Percentiles rank a stretch among this genome's conserved stretches.
Conservation (phyloP, 2,888 invertebrate genomes). For the Lithodes maja region DNA sequence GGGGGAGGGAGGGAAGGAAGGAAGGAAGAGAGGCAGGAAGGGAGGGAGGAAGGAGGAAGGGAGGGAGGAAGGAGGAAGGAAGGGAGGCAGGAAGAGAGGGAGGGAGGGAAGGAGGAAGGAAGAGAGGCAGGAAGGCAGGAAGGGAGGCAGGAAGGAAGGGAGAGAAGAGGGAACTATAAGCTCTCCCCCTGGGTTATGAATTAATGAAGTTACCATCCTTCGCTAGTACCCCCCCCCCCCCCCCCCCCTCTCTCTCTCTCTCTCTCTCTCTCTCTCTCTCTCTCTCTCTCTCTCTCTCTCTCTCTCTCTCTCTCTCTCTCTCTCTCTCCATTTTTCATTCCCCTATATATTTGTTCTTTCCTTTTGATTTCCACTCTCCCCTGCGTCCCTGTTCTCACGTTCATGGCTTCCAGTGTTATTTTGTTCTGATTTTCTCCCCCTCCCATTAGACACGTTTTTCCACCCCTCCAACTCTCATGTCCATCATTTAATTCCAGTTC, state of each 20-base stretch:
- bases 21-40: not conserved
- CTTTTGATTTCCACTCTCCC: not conserved
- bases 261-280: not conserved
- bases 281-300: not conserved
- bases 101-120: too few relatives aligned
- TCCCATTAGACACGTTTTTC: not conserved
- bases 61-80: not conserved
- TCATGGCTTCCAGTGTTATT: not conserved
- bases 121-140: too few relatives aligned
- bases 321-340: not conserved
- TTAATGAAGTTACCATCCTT: too few relatives aligned
- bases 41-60: not conserved
- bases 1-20: not conserved
- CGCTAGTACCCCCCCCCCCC: not conserved
- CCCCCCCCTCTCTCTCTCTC: not conserved
- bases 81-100: not conserved
- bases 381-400: not conserved
- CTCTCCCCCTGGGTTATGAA: too few relatives aligned
- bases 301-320: conserved; percentile 1
- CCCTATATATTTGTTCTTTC: not conserved
- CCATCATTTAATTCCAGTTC: not conserved
- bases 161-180: too few relatives aligned
- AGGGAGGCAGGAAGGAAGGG: too few relatives aligned
- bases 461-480: not conserved
- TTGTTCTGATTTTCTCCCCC: not conserved